Base-by-base conservation (phyloP, 2,797 vertebrate genomes). In the Morus bassanus region DNA sequence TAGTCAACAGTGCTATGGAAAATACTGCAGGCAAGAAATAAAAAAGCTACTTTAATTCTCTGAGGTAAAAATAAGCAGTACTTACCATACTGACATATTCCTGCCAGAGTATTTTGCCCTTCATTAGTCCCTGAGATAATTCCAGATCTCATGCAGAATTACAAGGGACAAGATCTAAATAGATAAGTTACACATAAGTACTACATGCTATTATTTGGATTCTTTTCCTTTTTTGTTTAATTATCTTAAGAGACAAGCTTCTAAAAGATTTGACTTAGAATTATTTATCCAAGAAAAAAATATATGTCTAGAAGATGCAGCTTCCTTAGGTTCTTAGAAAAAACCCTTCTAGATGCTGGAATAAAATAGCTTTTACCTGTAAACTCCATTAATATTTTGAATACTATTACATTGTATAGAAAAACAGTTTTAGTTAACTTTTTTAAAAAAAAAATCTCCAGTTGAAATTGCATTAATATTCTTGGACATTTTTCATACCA, bases 51-150 rank as follows among this genome's bases (percentile, higher is more conserved):
- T 88, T 80, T 45, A 80, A 25, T 51, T 53, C 48, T 80, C 68
- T 83, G 45, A 21, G 25, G 21, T 46, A 79, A 94, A 95, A 95
- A 82, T 63, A 84, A 77, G 10, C 59, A 73, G 13, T 50, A 24
- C 9, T 61, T 74, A 14, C 25, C 48, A 82, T 37, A 74, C 33
- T 48, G 33, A 67, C 13, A 67, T 23, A 46, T 45, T 76, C 43
- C 48, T 95, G 74, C 61, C 67, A 73, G 76, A 63, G 13, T 43
- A 28, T 82, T 93, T 95, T 94, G 63, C 57, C 69, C 69, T 94
- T 88, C 88, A 93, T 95, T 96, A 96, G 6, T n/a, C 73, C 37
- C 80, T 96, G 90, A 95, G 80, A 45, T 27, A 82, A 90, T 67
- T 95, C 88, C 83, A 96, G 83, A 79, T 43, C 59, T 93, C 89